Conservation (phyloP, 2,888 invertebrate species). For the Tipula unca region DNA sequence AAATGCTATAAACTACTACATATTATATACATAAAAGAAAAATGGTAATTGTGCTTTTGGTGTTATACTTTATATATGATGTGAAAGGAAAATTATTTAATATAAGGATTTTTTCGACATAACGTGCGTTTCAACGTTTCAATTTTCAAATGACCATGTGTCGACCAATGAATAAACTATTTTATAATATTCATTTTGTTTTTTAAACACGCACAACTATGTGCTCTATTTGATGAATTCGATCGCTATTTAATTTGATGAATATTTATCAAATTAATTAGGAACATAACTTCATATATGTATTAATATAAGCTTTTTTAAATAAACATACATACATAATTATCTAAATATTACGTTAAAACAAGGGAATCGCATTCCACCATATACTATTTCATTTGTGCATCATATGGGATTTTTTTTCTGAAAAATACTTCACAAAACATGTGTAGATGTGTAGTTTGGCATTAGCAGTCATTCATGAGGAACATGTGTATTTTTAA, state of each 20-base stretch:
- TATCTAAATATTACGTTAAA: neutral
- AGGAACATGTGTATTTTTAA: neutral
- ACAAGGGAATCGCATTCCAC: neutral
- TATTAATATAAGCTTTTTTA: neutral
- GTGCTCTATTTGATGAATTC: no score
- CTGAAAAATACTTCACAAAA: neutral
- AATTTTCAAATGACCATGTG: no score
- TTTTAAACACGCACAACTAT: no score
- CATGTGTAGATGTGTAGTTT: neutral
- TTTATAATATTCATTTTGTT: no score
- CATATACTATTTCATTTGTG: neutral
- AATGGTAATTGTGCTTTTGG: neutral
- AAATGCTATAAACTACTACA: neutral
- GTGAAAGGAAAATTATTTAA: neutral
- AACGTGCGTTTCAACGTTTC: no score
- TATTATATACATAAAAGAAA: neutral
- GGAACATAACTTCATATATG: no score
- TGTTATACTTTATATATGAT: neutral
- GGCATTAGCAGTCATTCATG: neutral
- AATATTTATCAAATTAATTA: neutral
- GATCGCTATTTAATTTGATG: no score
- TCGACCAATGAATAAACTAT: no score
- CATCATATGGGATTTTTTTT: neutral
- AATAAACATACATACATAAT: neutral
- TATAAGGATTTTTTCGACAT: neutral